Conservation (phyloP, 2,888 invertebrate species). For the Pristionchus arcanus region DNA sequence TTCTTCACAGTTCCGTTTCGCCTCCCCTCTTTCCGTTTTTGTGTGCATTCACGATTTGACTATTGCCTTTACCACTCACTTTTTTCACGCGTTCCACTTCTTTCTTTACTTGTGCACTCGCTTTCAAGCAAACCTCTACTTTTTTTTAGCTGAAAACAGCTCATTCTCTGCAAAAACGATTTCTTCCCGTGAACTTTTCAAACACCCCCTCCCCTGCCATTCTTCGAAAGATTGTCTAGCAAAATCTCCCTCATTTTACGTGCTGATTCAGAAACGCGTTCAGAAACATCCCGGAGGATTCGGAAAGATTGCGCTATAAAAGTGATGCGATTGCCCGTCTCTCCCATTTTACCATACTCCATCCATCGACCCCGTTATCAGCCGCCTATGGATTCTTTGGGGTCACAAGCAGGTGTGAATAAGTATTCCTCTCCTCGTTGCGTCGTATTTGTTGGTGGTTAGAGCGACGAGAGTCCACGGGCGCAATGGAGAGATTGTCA, state of each 20-base stretch:
- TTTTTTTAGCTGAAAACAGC: no score
- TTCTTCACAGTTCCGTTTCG: not conserved
- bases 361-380: not conserved
- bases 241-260: not conserved
- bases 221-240: not conserved
- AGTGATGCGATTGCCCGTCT: not conserved
- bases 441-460: not conserved
- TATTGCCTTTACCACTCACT: not conserved
- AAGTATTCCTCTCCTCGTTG: not conserved
- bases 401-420: conserved; percentile 23
- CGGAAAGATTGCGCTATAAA: conserved; percentile 13
- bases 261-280: not conserved
- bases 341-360: not conserved
- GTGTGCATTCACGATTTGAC: not conserved
- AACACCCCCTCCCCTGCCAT: no score
- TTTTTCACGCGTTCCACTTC: not conserved
- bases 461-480: not conserved
- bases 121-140: no score
- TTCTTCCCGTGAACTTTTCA: not conserved
- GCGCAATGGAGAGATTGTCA: not conserved
- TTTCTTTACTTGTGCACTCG: no score
- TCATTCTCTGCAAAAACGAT: not conserved
- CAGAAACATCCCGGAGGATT: not conserved
- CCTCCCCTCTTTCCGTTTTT: not conserved
- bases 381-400: not conserved